These are phyloP conservation scores for Acronicta alni DNA, from an alignment of 2,888 invertebrate species.

Conservation along the genomic window DNA sequence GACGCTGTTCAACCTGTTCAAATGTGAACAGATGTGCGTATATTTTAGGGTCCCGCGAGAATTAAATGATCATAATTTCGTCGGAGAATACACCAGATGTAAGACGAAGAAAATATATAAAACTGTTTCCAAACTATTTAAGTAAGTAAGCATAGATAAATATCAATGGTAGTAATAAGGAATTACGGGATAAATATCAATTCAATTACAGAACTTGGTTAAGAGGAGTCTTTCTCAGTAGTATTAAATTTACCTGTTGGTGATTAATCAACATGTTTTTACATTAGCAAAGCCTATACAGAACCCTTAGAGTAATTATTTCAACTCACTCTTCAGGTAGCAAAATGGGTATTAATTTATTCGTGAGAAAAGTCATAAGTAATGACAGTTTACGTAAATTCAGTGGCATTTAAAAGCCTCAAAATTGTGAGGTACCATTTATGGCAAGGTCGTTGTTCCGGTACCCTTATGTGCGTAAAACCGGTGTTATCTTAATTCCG, in stretches of 20 bases:
- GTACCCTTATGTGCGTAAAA: conserved; percentile 18
- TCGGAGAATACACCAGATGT: too few relatives aligned
- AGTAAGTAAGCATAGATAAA: too few relatives aligned
- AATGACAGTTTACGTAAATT: conserved; percentile 29
- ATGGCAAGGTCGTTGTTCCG: conserved; percentile 38
- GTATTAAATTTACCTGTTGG: too few relatives aligned
- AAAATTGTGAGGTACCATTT: conserved; percentile 25
- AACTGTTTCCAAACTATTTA: too few relatives aligned
- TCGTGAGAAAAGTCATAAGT: conserved; percentile 34
- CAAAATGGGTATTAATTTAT: conserved; percentile 12
- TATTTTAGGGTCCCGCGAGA: conserved; percentile 29
- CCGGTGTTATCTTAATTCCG: conserved; percentile 26
- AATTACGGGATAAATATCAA: too few relatives aligned
- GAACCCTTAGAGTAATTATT: conserved; percentile 15
- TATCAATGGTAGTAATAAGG: too few relatives aligned
- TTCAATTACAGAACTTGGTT: too few relatives aligned
- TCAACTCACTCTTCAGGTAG: not conserved
- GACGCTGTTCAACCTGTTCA: conserved; percentile 49
- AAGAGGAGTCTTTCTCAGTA: too few relatives aligned
- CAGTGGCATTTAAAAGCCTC: conserved; percentile 36
- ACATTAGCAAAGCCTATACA: too few relatives aligned
- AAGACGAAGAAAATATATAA: not conserved
- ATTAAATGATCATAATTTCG: too few relatives aligned
- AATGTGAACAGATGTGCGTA: conserved; percentile 35
- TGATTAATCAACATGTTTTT: too few relatives aligned